These are phyloP conservation scores for Tenthredo mesomela DNA, from an alignment of 2,888 invertebrate species.

Conservation along the genomic window DNA sequence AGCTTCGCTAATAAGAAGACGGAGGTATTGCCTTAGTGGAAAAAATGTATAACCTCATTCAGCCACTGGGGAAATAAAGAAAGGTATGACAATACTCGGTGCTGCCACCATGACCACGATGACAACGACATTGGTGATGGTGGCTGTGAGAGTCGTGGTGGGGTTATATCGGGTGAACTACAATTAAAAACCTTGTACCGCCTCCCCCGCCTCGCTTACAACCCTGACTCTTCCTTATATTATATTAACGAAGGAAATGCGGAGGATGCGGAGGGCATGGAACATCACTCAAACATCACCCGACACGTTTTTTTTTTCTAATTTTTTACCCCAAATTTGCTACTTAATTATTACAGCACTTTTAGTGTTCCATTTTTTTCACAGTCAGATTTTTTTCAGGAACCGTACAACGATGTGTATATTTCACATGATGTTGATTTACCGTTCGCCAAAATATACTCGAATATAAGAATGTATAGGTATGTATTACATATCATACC, in stretches of 20 bases:
- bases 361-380: background rate
- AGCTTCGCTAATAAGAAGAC: slow-evolving; percentile 78
- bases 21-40: slow-evolving; percentile 74
- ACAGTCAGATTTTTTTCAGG: background rate
- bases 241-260: slow-evolving; percentile 69
- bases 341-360: slow-evolving; percentile 33
- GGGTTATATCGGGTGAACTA: slow-evolving; percentile 73
- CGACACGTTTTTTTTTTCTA: slow-evolving; percentile 42
- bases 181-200: slow-evolving; percentile 68
- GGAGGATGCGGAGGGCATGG: slow-evolving; percentile 43
- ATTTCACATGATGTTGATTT: background rate
- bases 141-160: slow-evolving; percentile 62
- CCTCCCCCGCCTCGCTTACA: slow-evolving; percentile 57
- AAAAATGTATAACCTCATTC: slow-evolving; percentile 76
- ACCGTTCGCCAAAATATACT: background rate
- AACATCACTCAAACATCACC: slow-evolving; percentile 48
- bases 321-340: slow-evolving; percentile 39
- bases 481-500: background rate
- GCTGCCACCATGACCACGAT: slow-evolving; percentile 31
- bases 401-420: background rate
- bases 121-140: slow-evolving; percentile 29
- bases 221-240: slow-evolving; percentile 68
- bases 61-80: slow-evolving; percentile 78
- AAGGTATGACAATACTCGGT: slow-evolving; percentile 75
- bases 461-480: background rate